Conservation (phyloP, 2,888 invertebrate genomes). For the Cyaniris semiargus region DNA sequence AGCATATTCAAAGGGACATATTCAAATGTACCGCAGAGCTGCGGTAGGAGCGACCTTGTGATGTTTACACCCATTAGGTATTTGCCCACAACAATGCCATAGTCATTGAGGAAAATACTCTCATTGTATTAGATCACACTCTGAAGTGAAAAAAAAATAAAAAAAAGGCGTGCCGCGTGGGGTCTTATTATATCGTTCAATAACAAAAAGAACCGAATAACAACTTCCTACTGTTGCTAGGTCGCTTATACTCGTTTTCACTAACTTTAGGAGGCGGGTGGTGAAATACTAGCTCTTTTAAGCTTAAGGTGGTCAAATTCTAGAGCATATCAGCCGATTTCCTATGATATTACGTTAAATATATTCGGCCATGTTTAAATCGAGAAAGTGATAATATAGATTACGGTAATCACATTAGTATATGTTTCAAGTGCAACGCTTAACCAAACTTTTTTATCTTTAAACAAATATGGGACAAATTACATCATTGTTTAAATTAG, state of each 20-base stretch:
- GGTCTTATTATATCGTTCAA: background rate
- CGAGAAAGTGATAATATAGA: background rate
- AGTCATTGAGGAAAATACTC: background rate
- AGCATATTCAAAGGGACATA: slow-evolving; percentile 18
- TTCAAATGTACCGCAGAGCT: slow-evolving; percentile 1
- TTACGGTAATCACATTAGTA: slow-evolving; percentile 12
- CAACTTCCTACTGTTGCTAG: no score
- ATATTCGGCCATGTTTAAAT: background rate
- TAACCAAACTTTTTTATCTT: slow-evolving; percentile 5
- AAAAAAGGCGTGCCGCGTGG: no score
- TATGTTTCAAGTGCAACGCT: background rate
- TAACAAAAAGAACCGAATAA: background rate
- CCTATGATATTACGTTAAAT: background rate
- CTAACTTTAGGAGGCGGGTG: background rate
- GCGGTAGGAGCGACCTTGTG: slow-evolving; percentile 15
- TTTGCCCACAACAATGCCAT: slow-evolving; percentile 3
- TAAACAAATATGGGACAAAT: slow-evolving; percentile 25
- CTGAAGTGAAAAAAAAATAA: background rate
- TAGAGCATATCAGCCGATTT: background rate
- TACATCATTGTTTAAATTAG: slow-evolving; percentile 8
- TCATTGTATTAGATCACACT: background rate
- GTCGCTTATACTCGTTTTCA: background rate
- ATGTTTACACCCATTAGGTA: slow-evolving; percentile 16
- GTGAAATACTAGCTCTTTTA: background rate
- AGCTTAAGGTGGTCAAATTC: background rate